A percentile compares a stretch with the other conserved stretches of the same genome.
Conservation (phyloP, 2,113 vertebrate species). For the Athene cunicularia region DNA sequence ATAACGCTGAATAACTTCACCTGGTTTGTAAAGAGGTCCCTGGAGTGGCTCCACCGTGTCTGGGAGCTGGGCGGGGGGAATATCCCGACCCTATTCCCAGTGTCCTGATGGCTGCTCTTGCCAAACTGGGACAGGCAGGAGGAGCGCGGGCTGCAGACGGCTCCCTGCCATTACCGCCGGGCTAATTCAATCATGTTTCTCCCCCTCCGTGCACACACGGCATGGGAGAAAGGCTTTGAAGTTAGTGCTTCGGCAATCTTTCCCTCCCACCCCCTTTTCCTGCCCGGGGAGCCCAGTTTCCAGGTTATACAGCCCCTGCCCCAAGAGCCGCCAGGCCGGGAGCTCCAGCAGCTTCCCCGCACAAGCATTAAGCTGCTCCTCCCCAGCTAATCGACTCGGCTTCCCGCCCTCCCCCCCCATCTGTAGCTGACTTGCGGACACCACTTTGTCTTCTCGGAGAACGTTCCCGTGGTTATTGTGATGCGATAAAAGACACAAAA, state of each 20-base stretch:
- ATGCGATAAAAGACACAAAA: not conserved
- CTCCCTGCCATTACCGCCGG: not conserved
- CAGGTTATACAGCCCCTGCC: not conserved
- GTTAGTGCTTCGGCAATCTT: not conserved
- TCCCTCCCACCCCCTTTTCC: not conserved
- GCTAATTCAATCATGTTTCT: not conserved
- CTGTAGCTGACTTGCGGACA: not conserved
- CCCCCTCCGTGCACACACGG: not conserved
- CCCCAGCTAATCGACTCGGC: not conserved
- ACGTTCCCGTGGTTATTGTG: not conserved
- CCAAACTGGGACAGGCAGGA: not conserved
- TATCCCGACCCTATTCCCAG: not conserved
- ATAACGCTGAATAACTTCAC: constrained; percentile 23
- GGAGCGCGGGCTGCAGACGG: not conserved
- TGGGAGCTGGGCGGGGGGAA: constrained; percentile 3
- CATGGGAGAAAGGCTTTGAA: constrained; percentile 30
- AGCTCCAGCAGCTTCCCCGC: not conserved
- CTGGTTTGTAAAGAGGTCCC: constrained; percentile 26
- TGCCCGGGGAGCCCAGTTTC: not conserved
- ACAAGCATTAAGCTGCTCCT: not conserved
- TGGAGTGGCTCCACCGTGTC: constrained; percentile 66
- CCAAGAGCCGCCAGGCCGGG: not conserved
- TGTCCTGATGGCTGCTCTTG: not conserved
- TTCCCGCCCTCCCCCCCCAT: not conserved
- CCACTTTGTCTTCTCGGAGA: not conserved